Percentiles rank a stretch among this genome's conserved stretches.
phyloP scores from a whole-genome alignment of 2,797 vertebrate species.

The Pygocentrus nattereri region DNA sequence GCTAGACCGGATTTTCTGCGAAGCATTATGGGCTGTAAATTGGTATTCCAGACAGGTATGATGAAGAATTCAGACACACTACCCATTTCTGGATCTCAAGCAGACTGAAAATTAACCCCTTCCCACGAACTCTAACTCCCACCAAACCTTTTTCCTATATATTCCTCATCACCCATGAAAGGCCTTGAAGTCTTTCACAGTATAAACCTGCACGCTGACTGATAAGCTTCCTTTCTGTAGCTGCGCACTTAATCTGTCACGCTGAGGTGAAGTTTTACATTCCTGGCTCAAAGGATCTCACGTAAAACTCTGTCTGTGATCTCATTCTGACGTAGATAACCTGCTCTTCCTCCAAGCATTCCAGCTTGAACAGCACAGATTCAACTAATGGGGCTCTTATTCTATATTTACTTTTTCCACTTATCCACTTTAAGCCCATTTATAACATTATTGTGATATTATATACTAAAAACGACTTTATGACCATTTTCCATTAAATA shows the following conservation, averaged over 20 bases:
- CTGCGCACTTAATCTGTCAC: conserved; percentile 43
- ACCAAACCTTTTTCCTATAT: not conserved
- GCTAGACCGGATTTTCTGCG: conserved; percentile 26
- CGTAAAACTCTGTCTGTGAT: conserved; percentile 11
- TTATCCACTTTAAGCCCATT: too few species aligned
- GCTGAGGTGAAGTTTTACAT: conserved; percentile 23
- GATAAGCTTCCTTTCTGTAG: conserved; percentile 9
- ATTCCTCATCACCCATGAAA: conserved; percentile 2
- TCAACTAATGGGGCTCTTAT: too few species aligned
- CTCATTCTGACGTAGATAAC: conserved; percentile 13
- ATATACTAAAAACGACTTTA: too few species aligned
- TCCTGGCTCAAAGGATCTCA: conserved; percentile 16
- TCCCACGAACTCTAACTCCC: conserved; percentile 23
- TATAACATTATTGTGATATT: too few species aligned
- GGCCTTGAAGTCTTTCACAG: not conserved
- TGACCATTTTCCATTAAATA: too few species aligned
- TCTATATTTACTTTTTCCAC: too few species aligned
- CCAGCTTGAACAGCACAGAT: not conserved
- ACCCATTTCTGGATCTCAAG: not conserved
- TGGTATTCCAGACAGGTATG: conserved; percentile 60
- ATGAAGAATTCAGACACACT: conserved; percentile 50
- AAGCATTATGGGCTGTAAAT: conserved; percentile 46
- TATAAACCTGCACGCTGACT: conserved; percentile 1
- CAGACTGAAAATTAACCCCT: conserved; percentile 30
- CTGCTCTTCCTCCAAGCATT: not conserved